These are phyloP conservation scores for Eilema depressum DNA, from an alignment of 2,888 invertebrate species.

Conservation along the genomic window DNA sequence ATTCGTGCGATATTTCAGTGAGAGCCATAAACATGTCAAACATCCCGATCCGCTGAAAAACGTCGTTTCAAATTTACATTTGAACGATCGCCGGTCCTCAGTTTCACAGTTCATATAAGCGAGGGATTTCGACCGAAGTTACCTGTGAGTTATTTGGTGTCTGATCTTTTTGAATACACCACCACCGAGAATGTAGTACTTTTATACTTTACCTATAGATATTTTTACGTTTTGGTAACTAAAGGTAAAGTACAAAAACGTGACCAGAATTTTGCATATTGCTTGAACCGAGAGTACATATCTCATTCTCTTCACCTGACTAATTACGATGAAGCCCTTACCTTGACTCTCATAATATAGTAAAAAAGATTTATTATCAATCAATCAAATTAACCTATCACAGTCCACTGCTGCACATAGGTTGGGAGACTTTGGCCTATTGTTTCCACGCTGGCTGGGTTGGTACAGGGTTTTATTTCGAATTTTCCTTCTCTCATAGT, in stretches of 20 bases:
- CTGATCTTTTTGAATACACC: background rate
- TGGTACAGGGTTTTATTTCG: too few relatives aligned
- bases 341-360: too few relatives aligned
- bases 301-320: too few relatives aligned
- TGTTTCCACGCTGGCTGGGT: too few relatives aligned
- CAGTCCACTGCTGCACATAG: too few relatives aligned
- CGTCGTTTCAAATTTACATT: constrained; percentile 14
- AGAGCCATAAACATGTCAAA: constrained; percentile 15
- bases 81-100: constrained; percentile 14
- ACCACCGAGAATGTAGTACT: background rate
- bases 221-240: background rate
- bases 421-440: too few relatives aligned
- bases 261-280: too few relatives aligned
- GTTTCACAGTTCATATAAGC: constrained; percentile 9
- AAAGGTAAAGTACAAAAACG: background rate
- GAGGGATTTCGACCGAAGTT: background rate
- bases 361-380: background rate
- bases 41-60: constrained; percentile 11
- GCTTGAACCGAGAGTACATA: too few relatives aligned
- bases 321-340: background rate
- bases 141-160: background rate
- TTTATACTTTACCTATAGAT: background rate
- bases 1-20: constrained; percentile 2
- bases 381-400: too few relatives aligned
- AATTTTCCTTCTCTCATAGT: too few relatives aligned